A percentile compares a stretch with the other conserved stretches of the same genome.
Evolutionary conservation across 1,140 invertebrate genomes (phyloP).

Genomic region (Lerema accius): DNA sequence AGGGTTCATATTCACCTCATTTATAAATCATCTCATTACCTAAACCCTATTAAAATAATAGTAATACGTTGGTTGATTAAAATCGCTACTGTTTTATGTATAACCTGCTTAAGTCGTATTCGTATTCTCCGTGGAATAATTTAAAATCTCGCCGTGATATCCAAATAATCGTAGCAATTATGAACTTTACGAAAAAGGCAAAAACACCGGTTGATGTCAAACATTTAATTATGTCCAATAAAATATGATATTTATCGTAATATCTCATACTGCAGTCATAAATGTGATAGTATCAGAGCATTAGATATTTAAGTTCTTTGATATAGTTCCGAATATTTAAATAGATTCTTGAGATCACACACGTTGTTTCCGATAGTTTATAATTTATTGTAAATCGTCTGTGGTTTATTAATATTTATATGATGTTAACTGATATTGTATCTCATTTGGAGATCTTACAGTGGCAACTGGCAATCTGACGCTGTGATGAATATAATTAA

Average conservation of each 20-base stretch:
- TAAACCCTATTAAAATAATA: too few relatives aligned
- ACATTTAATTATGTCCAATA: conserved; percentile 46
- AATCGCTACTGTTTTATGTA: neutral
- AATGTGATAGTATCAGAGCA: conserved; percentile 60
- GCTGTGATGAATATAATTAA: neutral
- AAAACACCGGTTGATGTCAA: conserved; percentile 28
- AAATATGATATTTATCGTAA: conserved; percentile 63
- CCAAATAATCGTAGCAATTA: conserved; percentile 23
- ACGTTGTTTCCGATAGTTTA: conserved; percentile 59
- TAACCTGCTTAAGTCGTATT: conserved; percentile 7
- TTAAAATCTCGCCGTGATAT: conserved; percentile 16
- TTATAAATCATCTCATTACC: too few relatives aligned
- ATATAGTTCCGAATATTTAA: conserved; percentile 37
- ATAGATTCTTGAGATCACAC: conserved; percentile 51
- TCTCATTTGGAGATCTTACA: neutral
- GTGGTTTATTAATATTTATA: neutral
- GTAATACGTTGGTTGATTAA: neutral
- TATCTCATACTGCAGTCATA: conserved; percentile 46
- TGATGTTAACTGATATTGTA: neutral
- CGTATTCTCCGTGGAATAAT: conserved; percentile 28
- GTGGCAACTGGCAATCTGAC: conserved; percentile 6
- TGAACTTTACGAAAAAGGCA: conserved; percentile 33
- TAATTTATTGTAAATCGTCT: conserved; percentile 10
- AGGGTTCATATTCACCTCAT: too few relatives aligned
- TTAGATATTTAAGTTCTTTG: conserved; percentile 45